Evolutionary conservation across 2,797 vertebrate species (phyloP).

Genomic region (Sus cebifrons): DNA sequence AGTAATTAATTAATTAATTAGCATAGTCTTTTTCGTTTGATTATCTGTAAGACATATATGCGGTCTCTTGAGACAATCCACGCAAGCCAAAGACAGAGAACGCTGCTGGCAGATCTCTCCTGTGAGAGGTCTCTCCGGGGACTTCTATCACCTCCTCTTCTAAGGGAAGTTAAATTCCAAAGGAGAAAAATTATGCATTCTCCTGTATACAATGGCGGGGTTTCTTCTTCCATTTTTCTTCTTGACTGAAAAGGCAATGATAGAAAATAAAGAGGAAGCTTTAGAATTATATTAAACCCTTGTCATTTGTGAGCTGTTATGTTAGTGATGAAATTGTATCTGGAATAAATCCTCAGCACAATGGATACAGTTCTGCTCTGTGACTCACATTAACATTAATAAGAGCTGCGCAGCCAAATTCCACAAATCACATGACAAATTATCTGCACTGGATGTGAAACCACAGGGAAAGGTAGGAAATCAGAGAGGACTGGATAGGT

Average conservation of each 20-base stretch:
- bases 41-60: constrained; percentile 49
- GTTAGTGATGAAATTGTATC: constrained; percentile 71
- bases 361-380: constrained; percentile 45
- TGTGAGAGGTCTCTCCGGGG: constrained; percentile 14
- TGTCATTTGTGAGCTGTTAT: constrained; percentile 78
- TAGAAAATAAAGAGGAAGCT: constrained; percentile 78
- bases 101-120: background rate
- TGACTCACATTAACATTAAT: constrained; percentile 69
- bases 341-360: constrained; percentile 67
- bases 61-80: constrained; percentile 52
- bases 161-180: constrained; percentile 77
- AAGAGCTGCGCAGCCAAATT: constrained; percentile 63
- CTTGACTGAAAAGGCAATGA: constrained; percentile 75
- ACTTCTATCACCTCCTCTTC: constrained; percentile 22
- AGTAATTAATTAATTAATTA: constrained; percentile 76
- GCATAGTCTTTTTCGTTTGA: constrained; percentile 11
- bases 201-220: constrained; percentile 44
- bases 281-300: constrained; percentile 79
- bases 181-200: constrained; percentile 69
- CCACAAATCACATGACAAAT: constrained; percentile 61
- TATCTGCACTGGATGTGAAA: constrained; percentile 9
- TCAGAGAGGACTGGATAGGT: background rate
- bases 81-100: constrained; percentile 31
- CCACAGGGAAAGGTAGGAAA: background rate
- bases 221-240: constrained; percentile 71